These are phyloP conservation scores for Apotomis turbidana DNA, from an alignment of 2,888 invertebrate genomes.

Conservation along the genomic window DNA sequence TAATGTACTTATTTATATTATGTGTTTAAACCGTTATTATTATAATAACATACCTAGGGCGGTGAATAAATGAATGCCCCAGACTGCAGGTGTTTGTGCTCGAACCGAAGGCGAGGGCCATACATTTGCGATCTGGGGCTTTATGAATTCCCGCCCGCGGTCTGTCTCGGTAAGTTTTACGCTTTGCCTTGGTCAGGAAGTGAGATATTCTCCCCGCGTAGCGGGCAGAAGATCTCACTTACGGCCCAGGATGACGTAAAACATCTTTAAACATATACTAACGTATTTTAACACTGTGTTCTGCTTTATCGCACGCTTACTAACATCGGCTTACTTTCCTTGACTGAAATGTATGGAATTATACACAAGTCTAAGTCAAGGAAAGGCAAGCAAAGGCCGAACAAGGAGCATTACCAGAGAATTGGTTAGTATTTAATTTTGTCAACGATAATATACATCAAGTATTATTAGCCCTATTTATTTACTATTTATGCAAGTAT, in stretches of 20 bases:
- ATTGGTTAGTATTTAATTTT: conserved; percentile 79
- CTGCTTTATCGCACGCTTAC: conserved; percentile 71
- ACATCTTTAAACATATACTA: conserved; percentile 36
- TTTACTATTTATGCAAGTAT: neutral
- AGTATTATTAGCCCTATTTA: neutral
- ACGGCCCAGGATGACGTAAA: too few species aligned
- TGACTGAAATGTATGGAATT: conserved; percentile 40
- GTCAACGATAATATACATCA: neutral
- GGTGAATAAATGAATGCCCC: too few species aligned
- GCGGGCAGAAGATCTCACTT: too few species aligned
- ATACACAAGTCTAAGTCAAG: conserved; percentile 62
- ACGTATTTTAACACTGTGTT: conserved; percentile 58
- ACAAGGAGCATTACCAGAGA: conserved; percentile 80
- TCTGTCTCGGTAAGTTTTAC: too few species aligned
- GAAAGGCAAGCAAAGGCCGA: conserved; percentile 63
- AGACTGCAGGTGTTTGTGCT: too few species aligned
- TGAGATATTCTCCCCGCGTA: too few species aligned
- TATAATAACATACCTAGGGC: too few species aligned
- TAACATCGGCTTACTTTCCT: conserved; percentile 54
- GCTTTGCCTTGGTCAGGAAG: too few species aligned
- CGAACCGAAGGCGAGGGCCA: too few species aligned
- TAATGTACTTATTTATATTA: neutral
- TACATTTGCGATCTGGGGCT: too few species aligned
- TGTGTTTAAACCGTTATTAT: neutral
- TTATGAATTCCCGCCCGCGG: too few species aligned